Evolutionary conservation across 2,113 vertebrate genomes (phyloP), one percentile per base, ranked within the genome.

Genomic region (Amblyornis subalaris): DNA sequence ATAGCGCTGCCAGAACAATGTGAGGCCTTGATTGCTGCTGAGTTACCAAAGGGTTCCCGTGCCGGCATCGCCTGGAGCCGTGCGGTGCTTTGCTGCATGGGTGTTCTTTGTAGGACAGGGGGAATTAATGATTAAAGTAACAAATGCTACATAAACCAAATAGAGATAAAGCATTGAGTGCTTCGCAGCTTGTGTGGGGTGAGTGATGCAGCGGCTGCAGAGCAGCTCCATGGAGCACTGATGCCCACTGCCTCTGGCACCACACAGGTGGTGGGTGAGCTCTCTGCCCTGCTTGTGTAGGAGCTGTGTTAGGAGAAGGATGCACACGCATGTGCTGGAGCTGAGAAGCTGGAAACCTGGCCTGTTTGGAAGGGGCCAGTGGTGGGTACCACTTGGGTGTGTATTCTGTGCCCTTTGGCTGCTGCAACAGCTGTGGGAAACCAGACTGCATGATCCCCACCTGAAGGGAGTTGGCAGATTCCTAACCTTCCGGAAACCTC

Each of bases 311-410:
- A 16, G 48, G 45, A 73, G 84, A 36, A n/a, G 71, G 14, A 2
- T 36, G 36, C 35, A 14, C 5, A 1, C 0, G 0, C 0, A 0
- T 4, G 53, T 54, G 48, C 35, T n/a, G 65, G 29, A n/a, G 40
- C 31, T 44, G 69, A 61, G 25, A 48, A 14, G 24, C 47, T 14
- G 86, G 82, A 67, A 67, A 6, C 26, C 28, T 5, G 66, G 14
- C 1, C 28, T 55, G 22, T 33, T 38, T 12, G 47, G 20, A 78
- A 23, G 72, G 58, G 14, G 38, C 22, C 0, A 9, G 9, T 2
- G 12, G 25, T 8, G 48, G 65, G 2, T 10, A 1, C 15, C 1
- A 0, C 70, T 28, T 1, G 2, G 24, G 12, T 11, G 28, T 17
- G 17, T 6, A 1, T 22, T 51, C 75, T 7, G 23, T 38, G 57